Percentiles rank a stretch among this genome's conserved stretches.
Evolutionary conservation across 2,888 invertebrate genomes (phyloP).

Genomic region (Trachelus stipa): DNA sequence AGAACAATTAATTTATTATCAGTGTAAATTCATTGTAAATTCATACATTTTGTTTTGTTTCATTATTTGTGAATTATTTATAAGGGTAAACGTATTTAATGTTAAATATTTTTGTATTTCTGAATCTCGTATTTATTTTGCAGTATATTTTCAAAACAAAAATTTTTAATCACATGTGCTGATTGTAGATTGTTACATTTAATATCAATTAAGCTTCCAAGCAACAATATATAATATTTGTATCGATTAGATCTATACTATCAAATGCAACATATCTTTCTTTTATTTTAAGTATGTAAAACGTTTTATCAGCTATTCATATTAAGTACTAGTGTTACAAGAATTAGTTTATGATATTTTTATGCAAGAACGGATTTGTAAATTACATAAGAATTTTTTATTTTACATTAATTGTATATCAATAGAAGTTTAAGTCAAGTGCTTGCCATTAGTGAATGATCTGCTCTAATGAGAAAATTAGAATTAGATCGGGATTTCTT

Average conservation of each 20-base stretch:
- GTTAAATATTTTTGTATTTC: too few relatives aligned
- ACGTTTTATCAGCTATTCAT: not conserved
- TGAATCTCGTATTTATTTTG: not conserved
- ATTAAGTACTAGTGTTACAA: not conserved
- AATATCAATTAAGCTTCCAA: not conserved
- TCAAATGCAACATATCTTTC: not conserved
- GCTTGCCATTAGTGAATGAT: conserved; percentile 6
- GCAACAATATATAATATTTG: not conserved
- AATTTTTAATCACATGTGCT: not conserved
- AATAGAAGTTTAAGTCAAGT: not conserved
- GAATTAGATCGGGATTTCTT: not conserved
- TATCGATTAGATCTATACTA: not conserved
- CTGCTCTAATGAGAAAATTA: not conserved
- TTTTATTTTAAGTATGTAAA: not conserved
- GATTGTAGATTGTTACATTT: not conserved
- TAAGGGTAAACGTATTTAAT: not conserved
- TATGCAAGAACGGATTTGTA: not conserved
- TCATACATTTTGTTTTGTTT: not conserved
- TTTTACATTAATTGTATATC: not conserved
- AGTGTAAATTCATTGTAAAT: not conserved
- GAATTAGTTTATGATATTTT: not conserved
- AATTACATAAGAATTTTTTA: conserved; percentile 12
- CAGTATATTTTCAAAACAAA: not conserved
- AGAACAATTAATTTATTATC: not conserved
- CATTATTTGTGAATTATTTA: not conserved